Evolutionary conservation across 2,113 vertebrate genomes (phyloP).

Genomic region (Gymnobelideus leadbeateri): DNA sequence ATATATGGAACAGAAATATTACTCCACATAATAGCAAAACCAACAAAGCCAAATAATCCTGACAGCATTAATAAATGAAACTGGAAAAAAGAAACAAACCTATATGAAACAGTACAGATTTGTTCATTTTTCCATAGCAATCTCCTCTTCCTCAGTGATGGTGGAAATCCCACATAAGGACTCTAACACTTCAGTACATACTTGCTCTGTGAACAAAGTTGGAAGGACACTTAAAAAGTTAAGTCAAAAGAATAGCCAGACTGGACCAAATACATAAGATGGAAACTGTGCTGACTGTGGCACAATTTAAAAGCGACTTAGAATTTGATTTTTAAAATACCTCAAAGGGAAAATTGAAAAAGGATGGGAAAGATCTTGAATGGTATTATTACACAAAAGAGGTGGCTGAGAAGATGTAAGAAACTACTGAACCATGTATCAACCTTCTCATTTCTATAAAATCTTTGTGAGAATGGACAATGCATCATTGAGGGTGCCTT

Average conservation of each 20-base stretch:
- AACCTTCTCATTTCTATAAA: neutral
- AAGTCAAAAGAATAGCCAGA: neutral
- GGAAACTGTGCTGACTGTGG: neutral
- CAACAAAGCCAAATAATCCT: neutral
- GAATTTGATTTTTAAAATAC: neutral
- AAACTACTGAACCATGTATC: neutral
- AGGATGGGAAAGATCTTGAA: neutral
- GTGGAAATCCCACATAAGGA: neutral
- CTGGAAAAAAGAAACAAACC: neutral
- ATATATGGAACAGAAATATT: neutral
- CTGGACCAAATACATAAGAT: neutral
- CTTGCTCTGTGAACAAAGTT: neutral
- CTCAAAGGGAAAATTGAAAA: neutral
- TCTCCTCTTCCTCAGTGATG: neutral
- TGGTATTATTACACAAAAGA: neutral
- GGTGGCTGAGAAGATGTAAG: neutral
- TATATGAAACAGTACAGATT: neutral
- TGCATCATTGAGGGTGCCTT: neutral
- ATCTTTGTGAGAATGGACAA: neutral
- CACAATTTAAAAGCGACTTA: neutral
- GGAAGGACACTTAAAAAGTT: neutral
- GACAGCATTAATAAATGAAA: neutral
- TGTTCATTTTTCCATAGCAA: neutral
- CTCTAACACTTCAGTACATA: neutral
- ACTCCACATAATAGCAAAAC: neutral